Conservation (phyloP, 2,113 vertebrate species). For the Agapornis roseicollis region DNA sequence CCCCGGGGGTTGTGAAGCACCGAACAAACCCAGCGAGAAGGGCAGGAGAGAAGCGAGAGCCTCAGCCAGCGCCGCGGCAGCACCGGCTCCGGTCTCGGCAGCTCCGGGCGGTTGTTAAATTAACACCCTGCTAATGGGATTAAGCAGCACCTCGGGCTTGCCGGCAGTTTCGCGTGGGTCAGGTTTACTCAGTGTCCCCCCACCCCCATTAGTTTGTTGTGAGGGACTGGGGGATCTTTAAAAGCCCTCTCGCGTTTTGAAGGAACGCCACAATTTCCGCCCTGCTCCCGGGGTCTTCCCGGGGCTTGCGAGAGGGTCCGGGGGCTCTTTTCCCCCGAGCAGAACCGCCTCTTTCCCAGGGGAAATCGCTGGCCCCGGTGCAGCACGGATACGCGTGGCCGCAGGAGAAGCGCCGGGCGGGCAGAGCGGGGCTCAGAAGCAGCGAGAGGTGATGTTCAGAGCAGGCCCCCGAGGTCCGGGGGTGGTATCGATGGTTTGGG, state of each 20-base stretch:
- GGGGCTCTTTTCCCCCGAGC: no score
- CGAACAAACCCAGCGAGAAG: neutral
- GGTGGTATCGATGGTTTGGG: accelerated
- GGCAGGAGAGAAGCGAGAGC: neutral
- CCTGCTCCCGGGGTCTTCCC: neutral
- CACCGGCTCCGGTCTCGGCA: neutral
- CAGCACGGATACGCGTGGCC: neutral
- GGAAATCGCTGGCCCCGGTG: no score
- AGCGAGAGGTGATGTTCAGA: accelerated
- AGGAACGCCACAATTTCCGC: neutral
- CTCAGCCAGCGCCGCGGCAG: neutral
- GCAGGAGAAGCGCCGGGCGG: neutral
- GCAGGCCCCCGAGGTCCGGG: neutral
- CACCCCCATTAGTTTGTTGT: neutral
- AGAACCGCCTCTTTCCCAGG: no score
- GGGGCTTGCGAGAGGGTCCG: neutral
- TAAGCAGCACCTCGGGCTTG: neutral
- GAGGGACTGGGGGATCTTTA: accelerated
- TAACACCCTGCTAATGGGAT: constrained; percentile 39
- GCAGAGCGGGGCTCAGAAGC: neutral
- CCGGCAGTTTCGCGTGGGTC: neutral
- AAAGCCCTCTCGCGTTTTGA: neutral
- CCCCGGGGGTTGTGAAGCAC: neutral
- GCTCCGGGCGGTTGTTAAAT: neutral
- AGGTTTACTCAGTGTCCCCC: neutral